Evolutionary conservation across 1,140 invertebrate species (phyloP).

Genomic region (Plectrocnemia conspersa): DNA sequence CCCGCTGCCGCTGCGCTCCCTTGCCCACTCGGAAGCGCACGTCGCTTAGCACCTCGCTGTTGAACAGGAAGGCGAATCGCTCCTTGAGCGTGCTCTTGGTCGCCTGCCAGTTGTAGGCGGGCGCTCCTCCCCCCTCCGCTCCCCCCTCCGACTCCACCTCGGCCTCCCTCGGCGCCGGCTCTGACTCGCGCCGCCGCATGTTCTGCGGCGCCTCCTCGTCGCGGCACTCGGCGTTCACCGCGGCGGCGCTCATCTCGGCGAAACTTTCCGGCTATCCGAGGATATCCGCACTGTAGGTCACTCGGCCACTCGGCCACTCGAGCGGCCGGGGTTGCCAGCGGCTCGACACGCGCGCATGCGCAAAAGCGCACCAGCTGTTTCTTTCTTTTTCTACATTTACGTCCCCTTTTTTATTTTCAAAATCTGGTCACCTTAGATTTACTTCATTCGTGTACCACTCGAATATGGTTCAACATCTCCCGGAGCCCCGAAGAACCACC

Average conservation of each 20-base stretch:
- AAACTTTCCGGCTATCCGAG: no score
- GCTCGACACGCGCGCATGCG: no score
- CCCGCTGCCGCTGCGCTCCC: slow-evolving; percentile 63
- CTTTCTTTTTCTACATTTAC: no score
- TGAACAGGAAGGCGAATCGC: slow-evolving; percentile 72
- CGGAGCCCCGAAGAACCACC: no score
- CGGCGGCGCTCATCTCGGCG: background rate
- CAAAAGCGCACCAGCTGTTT: no score
- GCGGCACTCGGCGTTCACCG: background rate
- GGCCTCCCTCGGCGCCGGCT: slow-evolving; percentile 40
- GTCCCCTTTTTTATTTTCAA: no score
- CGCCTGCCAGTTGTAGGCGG: slow-evolving; percentile 61
- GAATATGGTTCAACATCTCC: no score
- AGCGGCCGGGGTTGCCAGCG: no score
- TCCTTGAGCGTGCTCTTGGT: slow-evolving; percentile 72
- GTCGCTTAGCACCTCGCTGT: slow-evolving; percentile 76
- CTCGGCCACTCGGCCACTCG: no score
- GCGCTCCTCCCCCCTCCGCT: slow-evolving; percentile 42
- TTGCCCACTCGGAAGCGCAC: slow-evolving; percentile 76
- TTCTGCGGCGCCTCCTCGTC: slow-evolving; percentile 41
- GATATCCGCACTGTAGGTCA: no score
- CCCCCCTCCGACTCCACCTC: slow-evolving; percentile 43
- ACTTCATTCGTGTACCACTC: no score
- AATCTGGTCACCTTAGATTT: no score
- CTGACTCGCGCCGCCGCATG: slow-evolving; percentile 44